These are phyloP conservation scores for Drosophila neotestacea DNA, from an alignment of 2,888 invertebrate species.

Conservation along the genomic window DNA sequence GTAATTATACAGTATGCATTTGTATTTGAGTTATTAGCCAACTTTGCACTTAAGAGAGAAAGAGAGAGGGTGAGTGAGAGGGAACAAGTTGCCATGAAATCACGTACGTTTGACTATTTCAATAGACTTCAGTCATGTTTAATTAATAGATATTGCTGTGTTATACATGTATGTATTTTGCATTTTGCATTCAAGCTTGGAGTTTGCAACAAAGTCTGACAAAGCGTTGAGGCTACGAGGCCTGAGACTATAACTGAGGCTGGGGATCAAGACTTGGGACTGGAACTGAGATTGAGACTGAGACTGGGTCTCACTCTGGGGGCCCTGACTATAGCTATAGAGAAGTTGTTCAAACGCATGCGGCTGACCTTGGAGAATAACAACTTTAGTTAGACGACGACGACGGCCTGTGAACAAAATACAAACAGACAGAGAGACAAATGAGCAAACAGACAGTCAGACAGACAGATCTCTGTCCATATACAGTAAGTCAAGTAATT, in stretches of 20 bases:
- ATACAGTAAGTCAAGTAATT: slow-evolving; percentile 4
- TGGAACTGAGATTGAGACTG: background rate
- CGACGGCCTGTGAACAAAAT: slow-evolving; percentile 48
- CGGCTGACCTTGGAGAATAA: slow-evolving; percentile 60
- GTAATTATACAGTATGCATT: slow-evolving; percentile 3
- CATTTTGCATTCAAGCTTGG: slow-evolving; percentile 66
- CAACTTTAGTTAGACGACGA: slow-evolving; percentile 61
- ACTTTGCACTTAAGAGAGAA: slow-evolving; percentile 34
- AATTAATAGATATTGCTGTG: slow-evolving; percentile 45
- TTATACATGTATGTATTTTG: slow-evolving; percentile 31
- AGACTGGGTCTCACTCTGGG: background rate
- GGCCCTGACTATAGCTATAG: slow-evolving; percentile 24
- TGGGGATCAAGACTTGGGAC: slow-evolving; percentile 3
- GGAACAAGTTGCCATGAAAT: slow-evolving; percentile 48
- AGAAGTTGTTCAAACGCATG: slow-evolving; percentile 31
- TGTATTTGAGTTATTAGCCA: slow-evolving; percentile 31
- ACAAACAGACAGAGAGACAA: slow-evolving; percentile 24
- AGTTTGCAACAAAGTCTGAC: slow-evolving; percentile 56
- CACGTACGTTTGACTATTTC: slow-evolving; percentile 44
- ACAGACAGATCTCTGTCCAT: slow-evolving; percentile 42
- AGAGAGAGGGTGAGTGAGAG: slow-evolving; percentile 2
- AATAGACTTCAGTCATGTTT: slow-evolving; percentile 43
- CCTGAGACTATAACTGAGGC: background rate
- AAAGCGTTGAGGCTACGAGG: background rate
- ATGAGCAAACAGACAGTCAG: slow-evolving; percentile 18